phyloP scores from a whole-genome alignment of 2,888 invertebrate species.

The Apeira syringaria region DNA sequence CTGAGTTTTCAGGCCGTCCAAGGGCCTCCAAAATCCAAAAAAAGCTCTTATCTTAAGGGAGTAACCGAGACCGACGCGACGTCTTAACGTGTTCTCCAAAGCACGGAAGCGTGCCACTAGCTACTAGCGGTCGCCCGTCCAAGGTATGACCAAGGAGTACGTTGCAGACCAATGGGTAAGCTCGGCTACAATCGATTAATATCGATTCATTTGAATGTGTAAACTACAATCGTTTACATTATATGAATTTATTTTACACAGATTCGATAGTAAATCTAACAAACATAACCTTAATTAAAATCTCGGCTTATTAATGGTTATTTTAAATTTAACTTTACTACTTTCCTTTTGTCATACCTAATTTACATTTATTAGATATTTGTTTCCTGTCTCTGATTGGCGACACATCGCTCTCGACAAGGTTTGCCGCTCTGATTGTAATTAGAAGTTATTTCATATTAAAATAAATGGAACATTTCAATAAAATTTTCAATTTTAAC shows the following conservation, averaged over 20 bases:
- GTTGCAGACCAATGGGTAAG: too few species aligned
- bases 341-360: slow-evolving; percentile 34
- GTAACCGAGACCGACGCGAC: too few species aligned
- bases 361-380: slow-evolving; percentile 32
- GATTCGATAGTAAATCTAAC: slow-evolving; percentile 10
- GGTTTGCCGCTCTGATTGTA: slow-evolving; percentile 25
- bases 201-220: too few species aligned
- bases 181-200: too few species aligned
- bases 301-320: slow-evolving; percentile 14
- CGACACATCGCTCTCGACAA: slow-evolving; percentile 23
- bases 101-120: too few species aligned
- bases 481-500: slow-evolving; percentile 19
- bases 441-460: slow-evolving; percentile 24
- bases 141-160: too few species aligned
- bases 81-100: too few species aligned
- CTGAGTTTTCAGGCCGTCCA: too few species aligned
- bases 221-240: too few species aligned
- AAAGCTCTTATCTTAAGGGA: too few species aligned
- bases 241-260: not conserved
- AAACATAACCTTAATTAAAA: slow-evolving; percentile 19
- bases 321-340: slow-evolving; percentile 19
- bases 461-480: slow-evolving; percentile 24
- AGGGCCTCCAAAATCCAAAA: too few species aligned
- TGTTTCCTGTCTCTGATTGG: slow-evolving; percentile 29
- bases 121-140: too few species aligned